Conservation (phyloP, 2,113 vertebrate genomes). For the Piprites chloris region DNA sequence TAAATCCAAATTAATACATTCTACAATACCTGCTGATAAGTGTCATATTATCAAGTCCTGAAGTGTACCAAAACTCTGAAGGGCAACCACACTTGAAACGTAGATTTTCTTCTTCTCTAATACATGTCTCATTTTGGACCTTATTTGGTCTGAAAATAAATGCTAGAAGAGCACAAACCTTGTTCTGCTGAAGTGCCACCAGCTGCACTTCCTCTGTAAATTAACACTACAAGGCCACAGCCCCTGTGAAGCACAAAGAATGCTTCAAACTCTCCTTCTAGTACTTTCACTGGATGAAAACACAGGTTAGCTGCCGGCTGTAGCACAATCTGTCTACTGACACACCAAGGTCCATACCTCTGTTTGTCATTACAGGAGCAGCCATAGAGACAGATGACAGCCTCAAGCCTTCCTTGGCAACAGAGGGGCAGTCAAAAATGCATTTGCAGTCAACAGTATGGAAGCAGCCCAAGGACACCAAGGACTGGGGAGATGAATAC, state of each 20-base stretch:
- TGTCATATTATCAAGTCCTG: neutral
- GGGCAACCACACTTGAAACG: neutral
- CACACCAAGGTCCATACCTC: neutral
- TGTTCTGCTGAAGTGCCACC: neutral
- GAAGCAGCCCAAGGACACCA: slow-evolving; percentile 80
- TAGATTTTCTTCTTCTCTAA: neutral
- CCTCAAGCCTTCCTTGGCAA: slow-evolving; percentile 66
- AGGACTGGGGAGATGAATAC: slow-evolving; percentile 80
- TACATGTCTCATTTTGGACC: neutral
- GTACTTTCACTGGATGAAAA: neutral
- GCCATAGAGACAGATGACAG: slow-evolving; percentile 65
- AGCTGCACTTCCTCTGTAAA: neutral
- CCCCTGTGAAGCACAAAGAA: neutral
- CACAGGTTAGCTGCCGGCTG: neutral
- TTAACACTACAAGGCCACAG: neutral
- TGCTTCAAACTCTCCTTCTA: neutral
- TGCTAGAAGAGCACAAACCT: neutral
- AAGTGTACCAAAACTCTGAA: neutral
- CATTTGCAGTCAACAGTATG: slow-evolving; percentile 74
- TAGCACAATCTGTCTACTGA: neutral
- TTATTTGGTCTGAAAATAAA: neutral
- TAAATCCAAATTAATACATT: neutral
- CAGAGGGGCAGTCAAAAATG: slow-evolving; percentile 69
- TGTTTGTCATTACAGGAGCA: slow-evolving; percentile 34
- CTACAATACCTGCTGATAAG: neutral